Conservation (phyloP, 2,797 vertebrate genomes). For the Dipus sagitta region DNA sequence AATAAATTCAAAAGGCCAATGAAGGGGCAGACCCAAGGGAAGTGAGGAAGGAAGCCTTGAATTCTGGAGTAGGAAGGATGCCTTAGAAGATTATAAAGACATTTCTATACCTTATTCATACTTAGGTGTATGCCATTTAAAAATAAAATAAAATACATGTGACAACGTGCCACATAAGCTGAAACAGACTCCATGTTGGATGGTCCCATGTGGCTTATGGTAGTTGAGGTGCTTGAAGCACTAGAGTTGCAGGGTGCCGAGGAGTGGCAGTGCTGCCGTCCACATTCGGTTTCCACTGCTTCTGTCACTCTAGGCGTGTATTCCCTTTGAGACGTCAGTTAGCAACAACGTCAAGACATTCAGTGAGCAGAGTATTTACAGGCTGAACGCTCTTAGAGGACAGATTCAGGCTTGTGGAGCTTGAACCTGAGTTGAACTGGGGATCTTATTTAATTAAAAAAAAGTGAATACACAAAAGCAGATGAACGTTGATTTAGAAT, state of each 20-base stretch:
- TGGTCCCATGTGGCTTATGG: neutral
- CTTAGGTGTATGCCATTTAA: neutral
- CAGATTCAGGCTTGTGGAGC: neutral
- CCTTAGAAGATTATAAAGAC: neutral
- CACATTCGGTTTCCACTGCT: neutral
- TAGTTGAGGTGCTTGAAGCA: neutral
- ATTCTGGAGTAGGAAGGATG: neutral
- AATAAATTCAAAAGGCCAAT: neutral
- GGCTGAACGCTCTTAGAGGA: neutral
- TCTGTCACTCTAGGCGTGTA: neutral
- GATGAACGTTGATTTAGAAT: conserved; percentile 26
- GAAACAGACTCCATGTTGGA: neutral
- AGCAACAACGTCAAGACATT: neutral
- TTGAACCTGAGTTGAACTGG: conserved; percentile 19
- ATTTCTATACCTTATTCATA: neutral
- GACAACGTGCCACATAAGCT: neutral
- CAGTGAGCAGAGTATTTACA: conserved; percentile 15
- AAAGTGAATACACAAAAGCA: conserved; percentile 43
- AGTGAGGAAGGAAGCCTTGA: neutral
- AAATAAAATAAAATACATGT: conserved; percentile 40
- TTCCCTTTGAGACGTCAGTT: conserved; percentile 8
- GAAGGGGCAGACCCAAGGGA: neutral
- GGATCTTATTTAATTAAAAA: neutral
- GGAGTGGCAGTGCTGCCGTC: too few species aligned
- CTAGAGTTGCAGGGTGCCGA: neutral